Base-by-base conservation (phyloP, 2,797 vertebrate species). In the Sebastes trivittatus region DNA sequence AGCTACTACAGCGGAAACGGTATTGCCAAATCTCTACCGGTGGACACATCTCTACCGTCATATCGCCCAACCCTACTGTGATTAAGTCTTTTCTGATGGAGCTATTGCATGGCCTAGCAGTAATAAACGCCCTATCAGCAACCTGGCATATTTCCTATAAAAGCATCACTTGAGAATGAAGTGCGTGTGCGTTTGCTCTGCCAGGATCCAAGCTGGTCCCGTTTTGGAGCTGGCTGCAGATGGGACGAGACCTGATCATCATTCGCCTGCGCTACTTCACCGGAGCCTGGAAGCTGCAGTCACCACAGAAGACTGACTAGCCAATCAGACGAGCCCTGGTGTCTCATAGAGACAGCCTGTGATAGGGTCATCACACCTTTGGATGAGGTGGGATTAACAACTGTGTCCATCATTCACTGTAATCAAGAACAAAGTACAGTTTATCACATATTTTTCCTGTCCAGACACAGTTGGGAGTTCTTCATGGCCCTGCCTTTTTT, bases 151-250 rank as follows among this genome's bases (percentile, higher is more conserved):
- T 77, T 54, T 77, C 38, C 49, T 23, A 11, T 77, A 42, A 86
- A 74, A 36, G 8, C 4, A 20, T 79, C 5, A 62, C 13, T 52
- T 63, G 6, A 80, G 20, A 36, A n/a, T 77, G n/a, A 80, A 82
- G 18, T 13, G 6, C 4, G 1, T 59, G 9, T 87, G 25, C 22
- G 46, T 86, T 86, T 88, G 55, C 85, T 86, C 83, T 87, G 49
- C 52, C 91, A 99, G 98, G 98, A 76, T 99, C 98, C 83, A 99
- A 99, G 86, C 93, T 99, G 93, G 96, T 99, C 92, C 98, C 98
- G 2, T 97, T 99, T 89, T 99, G 98, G 98, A 99, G 98, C 91
- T 99, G 98, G 98, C 92, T 99, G 77, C 98, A 99, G 89, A 99
- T 99, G 98, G 98, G 98, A 83, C 95, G 79, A 73, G 98, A 99